Evolutionary conservation across 2,113 vertebrate species (phyloP), one percentile per base, ranked within the genome.

Genomic region (Sapayoa aenigma): DNA sequence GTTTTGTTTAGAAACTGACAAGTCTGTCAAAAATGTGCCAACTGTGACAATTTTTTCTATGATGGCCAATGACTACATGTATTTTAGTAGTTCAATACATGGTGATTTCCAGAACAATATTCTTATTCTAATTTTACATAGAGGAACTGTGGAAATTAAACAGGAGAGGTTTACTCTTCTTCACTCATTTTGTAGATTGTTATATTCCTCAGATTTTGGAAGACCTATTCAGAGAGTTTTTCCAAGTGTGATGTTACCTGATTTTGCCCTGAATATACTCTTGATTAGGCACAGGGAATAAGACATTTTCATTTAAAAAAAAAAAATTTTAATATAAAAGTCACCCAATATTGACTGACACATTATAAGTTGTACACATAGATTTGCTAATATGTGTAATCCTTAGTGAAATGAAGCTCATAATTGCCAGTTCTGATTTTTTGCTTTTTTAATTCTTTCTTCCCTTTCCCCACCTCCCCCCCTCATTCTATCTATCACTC

Each of bases 401-500:
- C 66, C 8, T 42, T 33, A 71, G 39, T 62, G 9, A 62, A 89
- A 83, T 81, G 9, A 84, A 75, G 6, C 4, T 73, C 25, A 41
- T 49, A 59, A 42, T 20, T 78, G 1, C 18, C 27, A 66, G 5
- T 37, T 74, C 22, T 59, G 7, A 12, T 42, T 74, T 31, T 58
- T 71, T 44, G 7, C 5, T 22, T 62, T 41, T 20, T 53, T 31
- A 47, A 4, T 75, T 31, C 6, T 37, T 12, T 49, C 30, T 49
- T 12, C 3, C 8, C 3, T 6, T 18, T 9, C 4, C 8, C 14
- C 7, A 22, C 28, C 13, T 42, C 12, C 13, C 28, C 9, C 14
- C 7, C 9, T 21, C n/a, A 23, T 77, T 77, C 24, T 80, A 2
- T 67, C 30, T 76, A 4, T 59, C 33, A 50, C 13, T 60, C 81